Percentiles rank a stretch among this genome's conserved stretches.
Conservation (phyloP, 2,888 invertebrate genomes). For the Trichogramma evanescens region DNA sequence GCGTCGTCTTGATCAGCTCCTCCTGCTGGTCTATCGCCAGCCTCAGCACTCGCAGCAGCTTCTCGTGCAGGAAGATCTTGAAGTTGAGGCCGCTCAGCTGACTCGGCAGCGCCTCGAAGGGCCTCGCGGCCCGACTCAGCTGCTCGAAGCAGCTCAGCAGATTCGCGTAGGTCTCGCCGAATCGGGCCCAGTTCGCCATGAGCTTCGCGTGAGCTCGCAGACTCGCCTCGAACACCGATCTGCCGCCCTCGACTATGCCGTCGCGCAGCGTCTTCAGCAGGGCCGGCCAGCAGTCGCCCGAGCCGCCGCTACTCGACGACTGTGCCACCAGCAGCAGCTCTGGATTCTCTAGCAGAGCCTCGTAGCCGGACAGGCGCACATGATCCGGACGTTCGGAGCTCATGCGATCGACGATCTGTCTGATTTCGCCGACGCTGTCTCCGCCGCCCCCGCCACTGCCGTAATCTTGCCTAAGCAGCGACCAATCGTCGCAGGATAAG, state of each 20-base stretch:
- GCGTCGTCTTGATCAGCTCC: conserved; percentile 33
- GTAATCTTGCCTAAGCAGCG: conserved; percentile 7
- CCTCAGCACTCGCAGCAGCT: conserved; percentile 36
- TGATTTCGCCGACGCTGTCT: conserved; percentile 27
- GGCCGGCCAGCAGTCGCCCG: conserved; percentile 28
- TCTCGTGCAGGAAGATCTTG: conserved; percentile 41
- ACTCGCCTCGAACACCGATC: conserved; percentile 41
- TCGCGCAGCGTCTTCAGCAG: conserved; percentile 34
- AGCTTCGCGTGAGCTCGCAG: conserved; percentile 37
- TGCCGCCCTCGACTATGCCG: conserved; percentile 37
- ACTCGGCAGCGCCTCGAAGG: conserved; percentile 35
- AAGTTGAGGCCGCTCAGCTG: conserved; percentile 40
- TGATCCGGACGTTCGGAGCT: conserved; percentile 38
- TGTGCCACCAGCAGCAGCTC: conserved; percentile 25
- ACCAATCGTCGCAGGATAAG: conserved; percentile 40
- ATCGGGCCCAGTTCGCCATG: conserved; percentile 25
- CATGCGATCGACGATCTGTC: conserved; percentile 35
- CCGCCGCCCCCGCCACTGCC: conserved; percentile 17
- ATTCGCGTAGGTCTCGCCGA: conserved; percentile 33
- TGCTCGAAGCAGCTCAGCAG: conserved; percentile 35
- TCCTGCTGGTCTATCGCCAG: conserved; percentile 37
- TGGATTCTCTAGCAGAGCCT: conserved; percentile 36
- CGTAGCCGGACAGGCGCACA: conserved; percentile 43
- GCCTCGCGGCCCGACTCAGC: conserved; percentile 33
- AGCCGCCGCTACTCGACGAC: conserved; percentile 11